These are phyloP conservation scores for Bungarus multicinctus DNA, from an alignment of 2,113 vertebrate species.

Conservation along the genomic window DNA sequence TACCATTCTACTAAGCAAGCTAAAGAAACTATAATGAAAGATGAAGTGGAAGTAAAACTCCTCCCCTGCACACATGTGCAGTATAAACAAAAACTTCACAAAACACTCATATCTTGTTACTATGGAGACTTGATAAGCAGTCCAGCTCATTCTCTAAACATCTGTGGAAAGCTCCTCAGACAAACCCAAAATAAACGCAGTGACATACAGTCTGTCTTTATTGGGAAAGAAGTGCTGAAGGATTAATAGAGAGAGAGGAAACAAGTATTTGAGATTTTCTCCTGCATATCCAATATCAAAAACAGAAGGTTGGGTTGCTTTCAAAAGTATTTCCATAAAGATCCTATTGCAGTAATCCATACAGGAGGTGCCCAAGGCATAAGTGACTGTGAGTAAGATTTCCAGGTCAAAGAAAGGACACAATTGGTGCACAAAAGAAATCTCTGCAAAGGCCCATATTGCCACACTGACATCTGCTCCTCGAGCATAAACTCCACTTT, in stretches of 20 bases:
- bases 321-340: not conserved
- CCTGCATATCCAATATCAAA: not conserved
- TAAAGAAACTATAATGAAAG: no score
- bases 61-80: no score
- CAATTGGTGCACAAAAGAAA: not conserved
- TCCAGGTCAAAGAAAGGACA: not conserved
- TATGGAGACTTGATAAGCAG: no score
- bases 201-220: not conserved
- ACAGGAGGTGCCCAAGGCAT: not conserved
- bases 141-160: no score
- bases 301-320: not conserved
- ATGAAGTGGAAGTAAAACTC: no score
- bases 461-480: not conserved
- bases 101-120: no score
- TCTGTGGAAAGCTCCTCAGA: no score
- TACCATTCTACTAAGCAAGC: no score
- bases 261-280: not conserved
- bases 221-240: not conserved
- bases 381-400: not conserved
- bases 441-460: not conserved
- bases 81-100: no score
- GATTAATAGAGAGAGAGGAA: not conserved
- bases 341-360: not conserved
- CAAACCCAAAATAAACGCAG: no score
- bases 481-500: not conserved